Conservation (phyloP, 2,888 invertebrate species). For the Harpalus rufipes region DNA sequence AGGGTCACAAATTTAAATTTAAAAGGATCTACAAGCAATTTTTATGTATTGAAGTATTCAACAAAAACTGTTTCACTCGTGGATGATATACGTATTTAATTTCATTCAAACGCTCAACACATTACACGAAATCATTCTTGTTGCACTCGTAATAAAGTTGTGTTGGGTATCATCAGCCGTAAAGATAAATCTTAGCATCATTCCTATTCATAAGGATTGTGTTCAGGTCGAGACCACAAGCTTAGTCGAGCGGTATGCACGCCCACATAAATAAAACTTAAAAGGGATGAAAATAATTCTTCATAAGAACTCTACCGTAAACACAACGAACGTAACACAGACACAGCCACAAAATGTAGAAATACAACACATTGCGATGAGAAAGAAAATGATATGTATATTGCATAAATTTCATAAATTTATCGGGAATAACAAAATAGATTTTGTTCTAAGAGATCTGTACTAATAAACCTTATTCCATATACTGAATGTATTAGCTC, state of each 20-base stretch:
- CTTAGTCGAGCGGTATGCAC: constrained; percentile 13
- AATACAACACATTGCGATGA: too few relatives aligned
- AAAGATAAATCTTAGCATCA: constrained; percentile 60
- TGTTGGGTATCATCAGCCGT: not conserved
- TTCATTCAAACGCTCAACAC: not conserved
- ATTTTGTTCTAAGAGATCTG: too few relatives aligned
- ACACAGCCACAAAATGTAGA: not conserved
- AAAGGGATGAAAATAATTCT: constrained; percentile 67
- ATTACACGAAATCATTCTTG: not conserved
- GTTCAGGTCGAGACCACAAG: constrained; percentile 39
- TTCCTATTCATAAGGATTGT: constrained; percentile 62
- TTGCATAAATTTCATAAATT: too few relatives aligned
- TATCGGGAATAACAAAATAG: too few relatives aligned
- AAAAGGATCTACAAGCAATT: too few relatives aligned
- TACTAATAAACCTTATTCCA: too few relatives aligned
- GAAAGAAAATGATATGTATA: too few relatives aligned
- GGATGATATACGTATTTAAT: not conserved
- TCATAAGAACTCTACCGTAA: constrained; percentile 61
- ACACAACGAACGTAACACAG: constrained; percentile 45
- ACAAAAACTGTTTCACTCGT: too few relatives aligned
- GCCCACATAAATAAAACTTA: constrained; percentile 66
- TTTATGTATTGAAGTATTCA: too few relatives aligned
- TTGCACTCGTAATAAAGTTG: not conserved
- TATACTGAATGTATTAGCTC: too few relatives aligned
- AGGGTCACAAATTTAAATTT: too few relatives aligned